Conservation (phyloP, 1,140 invertebrate genomes). For the Cecropterus lyciades region DNA sequence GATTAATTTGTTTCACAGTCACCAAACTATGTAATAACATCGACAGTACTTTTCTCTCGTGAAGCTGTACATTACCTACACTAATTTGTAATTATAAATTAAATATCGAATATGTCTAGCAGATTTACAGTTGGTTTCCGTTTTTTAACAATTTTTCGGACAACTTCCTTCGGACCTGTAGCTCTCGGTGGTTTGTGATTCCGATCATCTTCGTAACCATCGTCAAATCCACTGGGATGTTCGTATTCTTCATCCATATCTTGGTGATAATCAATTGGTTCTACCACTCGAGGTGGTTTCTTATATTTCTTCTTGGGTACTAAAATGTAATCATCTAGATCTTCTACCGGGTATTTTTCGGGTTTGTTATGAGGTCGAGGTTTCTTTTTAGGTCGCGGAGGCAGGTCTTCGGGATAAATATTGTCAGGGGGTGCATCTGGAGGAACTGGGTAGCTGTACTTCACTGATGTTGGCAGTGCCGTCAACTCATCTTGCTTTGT, state of each 20-base stretch:
- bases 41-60: slow-evolving; percentile 27
- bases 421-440: slow-evolving; percentile 60
- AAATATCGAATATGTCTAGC: slow-evolving; percentile 79
- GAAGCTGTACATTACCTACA: slow-evolving; percentile 27
- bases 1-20: slow-evolving; percentile 28
- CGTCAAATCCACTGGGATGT: slow-evolving; percentile 52
- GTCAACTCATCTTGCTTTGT: slow-evolving; percentile 57
- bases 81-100: slow-evolving; percentile 72
- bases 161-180: slow-evolving; percentile 59
- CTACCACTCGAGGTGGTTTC: slow-evolving; percentile 55
- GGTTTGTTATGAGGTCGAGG: slow-evolving; percentile 60
- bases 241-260: slow-evolving; percentile 66
- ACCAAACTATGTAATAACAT: slow-evolving; percentile 26
- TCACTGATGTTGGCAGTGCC: slow-evolving; percentile 48
- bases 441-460: slow-evolving; percentile 54
- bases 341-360: slow-evolving; percentile 54
- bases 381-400: slow-evolving; percentile 68
- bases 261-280: slow-evolving; percentile 55
- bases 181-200: slow-evolving; percentile 55
- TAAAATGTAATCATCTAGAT: slow-evolving; percentile 69
- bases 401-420: slow-evolving; percentile 59
- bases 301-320: slow-evolving; percentile 75
- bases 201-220: slow-evolving; percentile 55
- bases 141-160: slow-evolving; percentile 75
- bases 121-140: slow-evolving; percentile 67